Conservation (phyloP, 2,797 vertebrate genomes). For the Alosa sapidissima region DNA sequence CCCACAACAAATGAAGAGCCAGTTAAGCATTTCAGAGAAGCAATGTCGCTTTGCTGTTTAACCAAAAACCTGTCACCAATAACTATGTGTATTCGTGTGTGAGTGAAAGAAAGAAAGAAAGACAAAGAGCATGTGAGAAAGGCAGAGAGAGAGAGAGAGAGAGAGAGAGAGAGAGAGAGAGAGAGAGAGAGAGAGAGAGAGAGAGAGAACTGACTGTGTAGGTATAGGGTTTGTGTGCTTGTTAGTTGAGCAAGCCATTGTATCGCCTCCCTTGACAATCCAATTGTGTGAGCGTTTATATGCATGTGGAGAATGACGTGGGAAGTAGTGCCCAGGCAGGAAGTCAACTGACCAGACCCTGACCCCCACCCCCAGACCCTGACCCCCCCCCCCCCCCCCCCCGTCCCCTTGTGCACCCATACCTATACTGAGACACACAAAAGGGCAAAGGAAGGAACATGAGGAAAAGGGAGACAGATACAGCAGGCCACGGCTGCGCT, state of each 20-base stretch:
- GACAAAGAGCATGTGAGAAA: neutral
- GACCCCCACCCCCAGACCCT: neutral
- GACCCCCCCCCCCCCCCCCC: neutral
- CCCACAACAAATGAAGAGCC: neutral
- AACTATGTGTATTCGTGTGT: neutral
- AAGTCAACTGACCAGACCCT: neutral
- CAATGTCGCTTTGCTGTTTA: neutral
- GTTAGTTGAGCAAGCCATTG: neutral
- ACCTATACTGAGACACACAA: neutral
- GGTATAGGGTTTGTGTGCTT: neutral
- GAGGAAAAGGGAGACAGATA: neutral
- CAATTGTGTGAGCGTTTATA: neutral
- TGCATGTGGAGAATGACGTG: conserved; percentile 15
- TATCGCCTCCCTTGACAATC: neutral
- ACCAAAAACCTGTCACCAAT: neutral
- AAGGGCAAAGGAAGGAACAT: conserved; percentile 1
- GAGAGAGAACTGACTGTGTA: neutral
- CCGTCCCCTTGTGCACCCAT: neutral
- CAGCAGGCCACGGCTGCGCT: neutral
- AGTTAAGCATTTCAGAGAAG: neutral
- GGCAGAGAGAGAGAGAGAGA: neutral
- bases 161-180: conserved; percentile 2
- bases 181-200: neutral
- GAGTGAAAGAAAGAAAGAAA: neutral
- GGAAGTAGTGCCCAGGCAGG: neutral